These are phyloP conservation scores for Drosophila nigrodunni DNA, from an alignment of 1,140 invertebrate genomes.

Conservation along the genomic window DNA sequence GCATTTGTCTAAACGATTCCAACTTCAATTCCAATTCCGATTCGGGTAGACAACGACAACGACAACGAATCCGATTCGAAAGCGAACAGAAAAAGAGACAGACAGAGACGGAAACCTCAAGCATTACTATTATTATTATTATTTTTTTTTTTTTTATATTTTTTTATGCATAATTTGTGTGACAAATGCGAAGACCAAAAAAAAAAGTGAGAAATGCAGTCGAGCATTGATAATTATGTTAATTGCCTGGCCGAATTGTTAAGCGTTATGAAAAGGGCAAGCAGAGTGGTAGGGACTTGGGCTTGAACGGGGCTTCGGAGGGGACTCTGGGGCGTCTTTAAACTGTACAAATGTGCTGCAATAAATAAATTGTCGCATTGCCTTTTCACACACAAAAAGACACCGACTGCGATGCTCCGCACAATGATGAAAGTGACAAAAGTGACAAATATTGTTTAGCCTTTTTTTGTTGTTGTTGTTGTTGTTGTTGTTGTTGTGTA, in stretches of 20 bases:
- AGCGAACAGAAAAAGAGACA: slow-evolving; percentile 55
- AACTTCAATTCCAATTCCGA: slow-evolving; percentile 27
- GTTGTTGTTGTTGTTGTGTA: slow-evolving; percentile 11
- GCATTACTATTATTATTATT: slow-evolving; percentile 11
- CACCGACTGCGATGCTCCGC: not conserved
- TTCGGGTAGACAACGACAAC: not conserved
- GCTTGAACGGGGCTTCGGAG: not conserved
- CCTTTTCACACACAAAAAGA: slow-evolving; percentile 52
- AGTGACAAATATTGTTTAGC: slow-evolving; percentile 26
- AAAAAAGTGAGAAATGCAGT: slow-evolving; percentile 64
- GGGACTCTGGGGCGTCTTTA: no score
- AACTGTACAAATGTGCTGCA: slow-evolving; percentile 36
- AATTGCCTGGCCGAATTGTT: slow-evolving; percentile 60
- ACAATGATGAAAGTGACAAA: slow-evolving; percentile 36
- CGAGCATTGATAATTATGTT: slow-evolving; percentile 78
- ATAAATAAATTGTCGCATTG: slow-evolving; percentile 59
- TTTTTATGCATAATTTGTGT: slow-evolving; percentile 76
- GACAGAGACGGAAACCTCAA: not conserved
- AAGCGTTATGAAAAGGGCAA: slow-evolving; percentile 30
- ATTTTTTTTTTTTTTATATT: slow-evolving; percentile 2
- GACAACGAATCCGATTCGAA: slow-evolving; percentile 55
- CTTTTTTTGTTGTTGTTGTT: no score
- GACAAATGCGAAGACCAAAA: slow-evolving; percentile 59
- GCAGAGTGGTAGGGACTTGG: not conserved
- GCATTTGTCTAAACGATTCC: slow-evolving; percentile 61